phyloP scores from a whole-genome alignment of 2,797 vertebrate species.

The Tinamus major region DNA sequence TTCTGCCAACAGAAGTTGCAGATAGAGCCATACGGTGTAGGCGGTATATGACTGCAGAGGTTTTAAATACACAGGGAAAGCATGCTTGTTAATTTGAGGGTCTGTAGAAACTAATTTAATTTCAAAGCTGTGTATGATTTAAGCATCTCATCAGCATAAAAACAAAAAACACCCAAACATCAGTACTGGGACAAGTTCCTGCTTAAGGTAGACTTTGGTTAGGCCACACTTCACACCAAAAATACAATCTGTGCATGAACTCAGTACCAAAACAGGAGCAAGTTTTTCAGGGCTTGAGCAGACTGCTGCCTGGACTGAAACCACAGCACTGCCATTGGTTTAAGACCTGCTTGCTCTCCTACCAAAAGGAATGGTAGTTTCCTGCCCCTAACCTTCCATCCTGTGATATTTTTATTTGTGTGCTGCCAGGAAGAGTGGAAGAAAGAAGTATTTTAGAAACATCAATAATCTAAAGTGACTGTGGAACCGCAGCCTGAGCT shows the following conservation, averaged over 20 bases:
- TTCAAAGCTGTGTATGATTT: background rate
- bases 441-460: background rate
- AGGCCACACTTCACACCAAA: background rate
- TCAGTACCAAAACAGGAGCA: background rate
- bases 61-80: background rate
- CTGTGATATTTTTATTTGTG: background rate
- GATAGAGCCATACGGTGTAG: background rate
- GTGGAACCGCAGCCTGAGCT: background rate
- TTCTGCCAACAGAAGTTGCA: background rate
- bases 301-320: background rate
- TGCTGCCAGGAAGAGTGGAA: background rate
- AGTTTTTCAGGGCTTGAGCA: background rate
- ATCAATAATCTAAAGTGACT: background rate
- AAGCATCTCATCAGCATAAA: background rate
- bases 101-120: background rate
- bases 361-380: background rate
- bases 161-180: background rate
- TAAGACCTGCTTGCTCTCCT: background rate
- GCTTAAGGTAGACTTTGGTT: background rate
- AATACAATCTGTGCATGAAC: background rate
- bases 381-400: background rate
- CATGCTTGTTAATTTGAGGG: background rate
- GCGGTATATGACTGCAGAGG: background rate
- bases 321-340: background rate
- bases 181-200: background rate